A percentile compares a stretch with the other conserved stretches of the same genome.
Conservation (phyloP, 1,140 invertebrate genomes). For the Hylyphantes graminicola region DNA sequence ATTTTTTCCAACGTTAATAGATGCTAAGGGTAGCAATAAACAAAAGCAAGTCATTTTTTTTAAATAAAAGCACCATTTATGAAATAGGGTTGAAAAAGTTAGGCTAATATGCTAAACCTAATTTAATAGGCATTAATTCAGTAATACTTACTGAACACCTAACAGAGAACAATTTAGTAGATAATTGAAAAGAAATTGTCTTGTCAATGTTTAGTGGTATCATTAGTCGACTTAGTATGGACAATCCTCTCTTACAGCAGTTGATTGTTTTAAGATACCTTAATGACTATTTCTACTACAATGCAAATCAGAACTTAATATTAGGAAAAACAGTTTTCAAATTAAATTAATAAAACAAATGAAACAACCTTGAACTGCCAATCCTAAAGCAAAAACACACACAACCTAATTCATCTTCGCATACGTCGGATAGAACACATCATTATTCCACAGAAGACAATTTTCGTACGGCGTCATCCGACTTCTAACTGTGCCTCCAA, state of each 20-base stretch:
- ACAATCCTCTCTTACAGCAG: neutral
- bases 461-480: conserved; percentile 65
- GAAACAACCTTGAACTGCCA: neutral
- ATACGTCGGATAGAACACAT: conserved; percentile 79
- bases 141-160: no score
- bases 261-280: neutral
- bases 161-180: no score
- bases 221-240: neutral
- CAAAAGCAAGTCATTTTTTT: neutral
- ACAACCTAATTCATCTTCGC: conserved; percentile 73
- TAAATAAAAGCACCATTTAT: no score
- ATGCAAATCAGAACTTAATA: neutral
- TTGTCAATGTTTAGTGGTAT: no score
- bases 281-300: neutral
- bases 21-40: neutral
- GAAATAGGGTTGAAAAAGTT: no score
- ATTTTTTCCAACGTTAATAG: no score
- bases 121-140: no score
- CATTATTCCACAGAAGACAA: conserved; percentile 80
- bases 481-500: conserved; percentile 16
- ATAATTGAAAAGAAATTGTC: no score
- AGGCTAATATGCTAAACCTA: no score
- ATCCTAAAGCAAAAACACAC: neutral
- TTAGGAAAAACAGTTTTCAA: neutral
- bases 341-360: no score